Evolutionary conservation across 2,797 vertebrate species (phyloP).

Genomic region (Tenualosa thibaudeaui): DNA sequence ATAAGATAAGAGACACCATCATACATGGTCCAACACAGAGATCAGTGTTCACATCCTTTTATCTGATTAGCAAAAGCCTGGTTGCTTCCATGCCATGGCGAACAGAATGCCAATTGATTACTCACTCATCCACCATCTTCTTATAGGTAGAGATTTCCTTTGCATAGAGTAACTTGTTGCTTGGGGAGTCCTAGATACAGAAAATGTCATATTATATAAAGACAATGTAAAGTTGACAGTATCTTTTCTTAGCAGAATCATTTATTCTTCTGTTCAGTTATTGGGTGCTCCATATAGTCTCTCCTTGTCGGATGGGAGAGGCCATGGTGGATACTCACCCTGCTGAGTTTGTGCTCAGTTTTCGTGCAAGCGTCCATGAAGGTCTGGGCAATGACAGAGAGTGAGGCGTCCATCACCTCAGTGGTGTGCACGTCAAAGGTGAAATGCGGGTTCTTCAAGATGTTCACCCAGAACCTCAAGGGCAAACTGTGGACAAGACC

Average conservation of each 20-base stretch:
- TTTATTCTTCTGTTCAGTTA: no score
- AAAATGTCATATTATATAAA: slow-evolving; percentile 16
- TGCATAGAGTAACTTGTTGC: slow-evolving; percentile 98
- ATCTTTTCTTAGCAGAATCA: no score
- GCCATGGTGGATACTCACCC: slow-evolving; percentile 74
- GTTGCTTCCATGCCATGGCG: not conserved
- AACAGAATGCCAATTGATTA: slow-evolving; percentile 43
- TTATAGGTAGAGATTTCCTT: slow-evolving; percentile 99
- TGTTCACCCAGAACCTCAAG: slow-evolving; percentile 97
- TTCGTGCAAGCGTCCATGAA: slow-evolving; percentile 99
- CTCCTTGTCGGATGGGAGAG: no score
- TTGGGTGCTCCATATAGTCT: not conserved
- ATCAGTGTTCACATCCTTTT: not conserved
- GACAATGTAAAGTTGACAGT: not conserved
- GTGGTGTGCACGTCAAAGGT: slow-evolving; percentile 96
- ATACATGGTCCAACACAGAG: not conserved
- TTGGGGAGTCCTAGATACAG: slow-evolving; percentile 89
- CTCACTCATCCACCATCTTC: slow-evolving; percentile 99
- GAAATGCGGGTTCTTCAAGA: slow-evolving; percentile 98
- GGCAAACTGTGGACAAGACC: slow-evolving; percentile 79
- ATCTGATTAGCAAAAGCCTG: not conserved
- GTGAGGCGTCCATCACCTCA: slow-evolving; percentile 94
- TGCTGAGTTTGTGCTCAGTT: slow-evolving; percentile 98
- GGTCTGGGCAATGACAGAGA: slow-evolving; percentile 98
- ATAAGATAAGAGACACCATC: not conserved